Evolutionary conservation across 2,888 invertebrate genomes (phyloP).

Genomic region (Slavum lentiscoides): DNA sequence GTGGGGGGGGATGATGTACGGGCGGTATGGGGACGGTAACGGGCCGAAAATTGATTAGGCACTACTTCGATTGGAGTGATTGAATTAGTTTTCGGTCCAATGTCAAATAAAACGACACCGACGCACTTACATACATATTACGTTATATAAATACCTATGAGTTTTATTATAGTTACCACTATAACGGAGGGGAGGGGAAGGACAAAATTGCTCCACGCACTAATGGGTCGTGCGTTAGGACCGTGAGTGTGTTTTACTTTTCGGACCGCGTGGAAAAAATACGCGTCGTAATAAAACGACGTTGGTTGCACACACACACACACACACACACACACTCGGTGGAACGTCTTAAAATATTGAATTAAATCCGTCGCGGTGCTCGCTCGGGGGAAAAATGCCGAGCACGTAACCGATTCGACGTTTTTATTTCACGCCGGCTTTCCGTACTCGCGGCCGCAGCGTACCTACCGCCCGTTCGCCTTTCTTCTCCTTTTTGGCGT

Average conservation of each 20-base stretch:
- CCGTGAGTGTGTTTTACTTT: slow-evolving; percentile 17
- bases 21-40: not conserved
- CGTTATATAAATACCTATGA: no score
- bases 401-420: slow-evolving; percentile 49
- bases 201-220: not conserved
- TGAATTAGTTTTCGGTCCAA: slow-evolving; percentile 12
- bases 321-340: not conserved
- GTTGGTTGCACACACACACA: not conserved
- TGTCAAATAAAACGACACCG: slow-evolving; percentile 8
- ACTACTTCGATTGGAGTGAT: slow-evolving; percentile 25
- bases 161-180: no score
- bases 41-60: slow-evolving; percentile 5
- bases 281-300: not conserved
- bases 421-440: slow-evolving; percentile 41
- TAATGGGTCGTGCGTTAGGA: not conserved
- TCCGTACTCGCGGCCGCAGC: not conserved
- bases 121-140: not conserved
- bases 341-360: slow-evolving; percentile 12
- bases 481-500: not conserved
- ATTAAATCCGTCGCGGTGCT: slow-evolving; percentile 25
- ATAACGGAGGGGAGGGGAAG: no score
- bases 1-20: no score
- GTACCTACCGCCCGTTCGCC: not conserved
- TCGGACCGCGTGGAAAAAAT: not conserved
- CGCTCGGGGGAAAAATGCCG: slow-evolving; percentile 20